phyloP scores from a whole-genome alignment of 2,797 vertebrate genomes.

The Delichon dasypus region DNA sequence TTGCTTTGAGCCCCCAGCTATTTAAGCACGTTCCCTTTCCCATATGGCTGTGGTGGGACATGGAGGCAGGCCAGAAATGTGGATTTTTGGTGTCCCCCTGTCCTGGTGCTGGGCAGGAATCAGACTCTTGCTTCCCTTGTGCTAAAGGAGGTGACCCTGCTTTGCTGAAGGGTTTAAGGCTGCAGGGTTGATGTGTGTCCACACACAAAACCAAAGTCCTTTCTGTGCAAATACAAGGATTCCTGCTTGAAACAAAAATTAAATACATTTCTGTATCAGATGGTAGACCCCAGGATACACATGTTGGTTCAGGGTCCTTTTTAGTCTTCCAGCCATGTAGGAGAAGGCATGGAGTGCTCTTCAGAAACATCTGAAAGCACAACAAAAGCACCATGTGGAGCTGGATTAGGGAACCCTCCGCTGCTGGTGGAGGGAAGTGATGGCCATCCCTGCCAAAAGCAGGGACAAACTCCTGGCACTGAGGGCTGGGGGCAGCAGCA shows the following conservation, averaged over 20 bases:
- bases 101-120: not conserved
- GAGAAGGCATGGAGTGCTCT: not conserved
- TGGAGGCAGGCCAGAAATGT: not conserved
- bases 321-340: not conserved
- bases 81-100: not conserved
- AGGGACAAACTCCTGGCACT: not conserved
- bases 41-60: not conserved
- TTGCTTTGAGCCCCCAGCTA: not conserved
- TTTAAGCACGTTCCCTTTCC: not conserved
- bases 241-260: not conserved
- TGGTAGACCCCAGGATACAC: not conserved
- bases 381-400: not conserved
- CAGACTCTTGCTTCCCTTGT: not conserved
- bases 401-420: not conserved
- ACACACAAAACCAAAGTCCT: accelerated
- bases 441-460: not conserved
- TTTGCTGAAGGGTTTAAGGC: not conserved
- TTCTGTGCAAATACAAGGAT: not conserved
- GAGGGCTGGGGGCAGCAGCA: not conserved
- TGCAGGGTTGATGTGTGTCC: not conserved
- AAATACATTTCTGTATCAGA: not conserved
- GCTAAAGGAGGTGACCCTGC: not conserved
- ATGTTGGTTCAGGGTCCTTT: not conserved
- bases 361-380: not conserved
- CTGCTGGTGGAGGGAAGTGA: accelerated